phyloP scores from a whole-genome alignment of 2,888 invertebrate species.

The Drosophila nigritarsus region DNA sequence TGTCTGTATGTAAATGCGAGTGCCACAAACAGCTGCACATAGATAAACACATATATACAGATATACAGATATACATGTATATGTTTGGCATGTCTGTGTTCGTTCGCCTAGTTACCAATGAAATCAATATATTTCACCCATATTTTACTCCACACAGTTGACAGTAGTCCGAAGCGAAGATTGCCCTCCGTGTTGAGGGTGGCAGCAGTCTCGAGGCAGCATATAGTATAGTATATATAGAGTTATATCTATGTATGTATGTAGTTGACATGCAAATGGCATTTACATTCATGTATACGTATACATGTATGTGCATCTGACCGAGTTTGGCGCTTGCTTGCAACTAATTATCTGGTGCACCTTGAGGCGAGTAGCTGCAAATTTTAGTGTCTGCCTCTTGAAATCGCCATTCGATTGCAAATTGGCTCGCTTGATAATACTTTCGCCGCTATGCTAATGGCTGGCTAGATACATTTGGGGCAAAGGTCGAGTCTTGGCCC shows the following conservation, averaged over 20 bases:
- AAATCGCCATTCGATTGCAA: not conserved
- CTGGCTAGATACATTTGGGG: not conserved
- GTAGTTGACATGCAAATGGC: not conserved
- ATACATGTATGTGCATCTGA: not conserved
- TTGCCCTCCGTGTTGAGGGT: not conserved
- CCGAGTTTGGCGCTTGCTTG: not conserved
- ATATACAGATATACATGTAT: not conserved
- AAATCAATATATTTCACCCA: slow-evolving; percentile 1
- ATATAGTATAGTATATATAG: not conserved
- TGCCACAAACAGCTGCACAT: not conserved
- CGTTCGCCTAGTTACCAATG: not conserved
- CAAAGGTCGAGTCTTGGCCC: not conserved
- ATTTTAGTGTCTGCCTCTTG: not conserved
- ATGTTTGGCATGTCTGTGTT: not conserved
- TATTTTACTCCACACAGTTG: not conserved
- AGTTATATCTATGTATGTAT: not conserved
- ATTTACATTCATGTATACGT: not conserved
- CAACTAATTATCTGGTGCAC: slow-evolving; percentile 1
- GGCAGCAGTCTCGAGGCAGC: not conserved
- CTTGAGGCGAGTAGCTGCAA: not conserved
- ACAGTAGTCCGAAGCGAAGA: not conserved
- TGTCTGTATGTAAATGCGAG: not conserved
- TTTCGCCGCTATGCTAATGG: not conserved
- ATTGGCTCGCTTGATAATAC: not conserved
- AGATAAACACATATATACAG: not conserved